A percentile compares a stretch with the other conserved stretches of the same genome.
Evolutionary conservation across 2,888 invertebrate genomes (phyloP).

Genomic region (Aphrophora alni): DNA sequence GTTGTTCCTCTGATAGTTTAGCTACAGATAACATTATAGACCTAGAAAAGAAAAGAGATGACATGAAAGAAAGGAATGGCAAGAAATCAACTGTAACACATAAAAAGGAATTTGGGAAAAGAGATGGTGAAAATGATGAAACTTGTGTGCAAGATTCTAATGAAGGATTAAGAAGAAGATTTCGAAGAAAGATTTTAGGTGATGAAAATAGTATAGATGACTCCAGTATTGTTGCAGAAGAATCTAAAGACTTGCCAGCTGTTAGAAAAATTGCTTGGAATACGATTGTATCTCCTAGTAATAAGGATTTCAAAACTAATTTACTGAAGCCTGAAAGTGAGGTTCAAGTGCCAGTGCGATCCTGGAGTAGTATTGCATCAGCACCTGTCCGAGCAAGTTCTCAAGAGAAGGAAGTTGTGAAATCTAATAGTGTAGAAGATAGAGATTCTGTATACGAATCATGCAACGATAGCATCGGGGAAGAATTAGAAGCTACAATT

Average conservation of each 20-base stretch:
- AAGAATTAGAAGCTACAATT: slow-evolving; percentile 20
- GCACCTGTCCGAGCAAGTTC: slow-evolving; percentile 7
- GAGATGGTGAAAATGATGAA: background rate
- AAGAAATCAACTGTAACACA: background rate
- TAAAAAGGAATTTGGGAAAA: background rate
- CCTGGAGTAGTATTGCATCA: slow-evolving; percentile 18
- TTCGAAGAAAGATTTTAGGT: slow-evolving; percentile 18
- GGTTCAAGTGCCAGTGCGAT: background rate
- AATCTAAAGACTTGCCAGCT: background rate
- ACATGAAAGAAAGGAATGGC: background rate
- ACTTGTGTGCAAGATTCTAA: background rate
- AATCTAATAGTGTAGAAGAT: slow-evolving; percentile 42
- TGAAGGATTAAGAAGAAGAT: slow-evolving; percentile 25
- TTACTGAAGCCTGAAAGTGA: slow-evolving; percentile 19
- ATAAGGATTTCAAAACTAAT: slow-evolving; percentile 19
- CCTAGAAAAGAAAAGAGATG: background rate
- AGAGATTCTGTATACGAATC: slow-evolving; percentile 49
- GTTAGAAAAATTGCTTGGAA: slow-evolving; percentile 34
- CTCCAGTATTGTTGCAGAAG: background rate
- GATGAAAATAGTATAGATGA: background rate
- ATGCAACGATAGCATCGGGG: slow-evolving; percentile 45
- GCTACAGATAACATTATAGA: background rate
- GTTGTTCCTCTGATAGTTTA: background rate
- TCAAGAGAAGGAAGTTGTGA: slow-evolving; percentile 20
- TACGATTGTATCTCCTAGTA: slow-evolving; percentile 18